Conservation (phyloP, 2,113 vertebrate species). For the Mobula hypostoma region DNA sequence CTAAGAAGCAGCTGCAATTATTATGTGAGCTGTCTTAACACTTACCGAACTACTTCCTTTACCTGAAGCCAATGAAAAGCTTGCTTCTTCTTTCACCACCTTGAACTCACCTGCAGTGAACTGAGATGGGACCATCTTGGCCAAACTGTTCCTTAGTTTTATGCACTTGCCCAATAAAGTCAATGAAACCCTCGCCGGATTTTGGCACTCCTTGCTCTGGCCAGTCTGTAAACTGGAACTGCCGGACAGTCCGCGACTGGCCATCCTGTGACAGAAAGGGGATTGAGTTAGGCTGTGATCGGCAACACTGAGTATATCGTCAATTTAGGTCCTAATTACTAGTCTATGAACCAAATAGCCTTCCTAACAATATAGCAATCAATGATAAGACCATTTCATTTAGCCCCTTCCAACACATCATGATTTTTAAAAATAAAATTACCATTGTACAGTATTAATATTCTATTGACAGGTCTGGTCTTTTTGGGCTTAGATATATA, state of each 20-base stretch:
- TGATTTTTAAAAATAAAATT: background rate
- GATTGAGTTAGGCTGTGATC: background rate
- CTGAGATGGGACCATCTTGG: conserved; percentile 94
- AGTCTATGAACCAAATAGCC: background rate
- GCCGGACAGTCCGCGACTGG: conserved; percentile 89
- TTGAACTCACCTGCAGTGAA: conserved; percentile 85
- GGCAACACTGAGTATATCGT: background rate
- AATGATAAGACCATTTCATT: background rate
- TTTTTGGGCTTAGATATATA: background rate
- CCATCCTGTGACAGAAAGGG: conserved; percentile 67
- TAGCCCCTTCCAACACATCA: background rate
- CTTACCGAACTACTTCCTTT: background rate
- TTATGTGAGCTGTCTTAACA: background rate
- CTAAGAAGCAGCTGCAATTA: background rate
- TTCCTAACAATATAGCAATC: background rate
- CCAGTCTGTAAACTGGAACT: conserved; percentile 99
- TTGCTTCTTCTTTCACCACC: background rate
- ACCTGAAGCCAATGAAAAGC: background rate
- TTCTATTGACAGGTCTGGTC: background rate
- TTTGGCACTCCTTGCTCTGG: conserved; percentile 94
- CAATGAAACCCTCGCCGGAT: conserved; percentile 93
- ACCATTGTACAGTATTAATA: background rate
- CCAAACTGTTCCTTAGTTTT: conserved; percentile 99
- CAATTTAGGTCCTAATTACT: background rate
- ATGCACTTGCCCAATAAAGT: conserved; percentile 96